Percentiles rank a stretch among this genome's conserved stretches.
phyloP scores from a whole-genome alignment of 1,140 invertebrate species.

The Caenorhabditis elegans region WBcel235 BX284603.4:11442501-11443000 shows the following conservation, averaged over 20 bases:
- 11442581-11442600: not conserved
- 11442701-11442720: not conserved
- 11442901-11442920: no score
- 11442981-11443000: no score
- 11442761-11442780: not conserved
- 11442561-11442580: not conserved
- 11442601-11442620: not conserved
- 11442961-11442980: no score
- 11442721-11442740: not conserved
- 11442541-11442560: conserved; percentile 23
- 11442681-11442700: no score
- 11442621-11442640: not conserved
- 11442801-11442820: no score
- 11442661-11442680: not conserved
- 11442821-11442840: no score
- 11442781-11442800: no score
- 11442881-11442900: no score
- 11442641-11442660: not conserved
- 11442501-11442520: conserved; percentile 47
- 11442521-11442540: conserved; percentile 44
- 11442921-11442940: no score
- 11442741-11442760: not conserved
- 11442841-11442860: no score
- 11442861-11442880: no score
- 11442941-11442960: no score